Conservation (phyloP, 2,888 invertebrate genomes). For the Hololepta plana region DNA sequence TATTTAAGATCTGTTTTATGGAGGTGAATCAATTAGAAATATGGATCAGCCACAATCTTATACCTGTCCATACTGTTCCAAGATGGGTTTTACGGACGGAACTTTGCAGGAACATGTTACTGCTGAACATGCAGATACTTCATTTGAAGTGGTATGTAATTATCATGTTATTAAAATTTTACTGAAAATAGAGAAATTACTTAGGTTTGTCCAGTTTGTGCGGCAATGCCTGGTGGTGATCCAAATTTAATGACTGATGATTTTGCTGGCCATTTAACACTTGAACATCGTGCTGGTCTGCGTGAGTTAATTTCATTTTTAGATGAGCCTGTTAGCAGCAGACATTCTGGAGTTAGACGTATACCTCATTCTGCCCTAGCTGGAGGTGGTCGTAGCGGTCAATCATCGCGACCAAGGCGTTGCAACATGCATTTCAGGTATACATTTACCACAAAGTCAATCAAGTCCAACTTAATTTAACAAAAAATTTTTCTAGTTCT, state of each 20-base stretch:
- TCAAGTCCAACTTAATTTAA: slow-evolving; percentile 2
- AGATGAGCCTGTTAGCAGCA: slow-evolving; percentile 75
- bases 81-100: slow-evolving; percentile 89
- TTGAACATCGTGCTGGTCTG: slow-evolving; percentile 69
- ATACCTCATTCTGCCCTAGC: slow-evolving; percentile 46
- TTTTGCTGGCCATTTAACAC: slow-evolving; percentile 86
- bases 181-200: background rate
- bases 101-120: slow-evolving; percentile 83
- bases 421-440: slow-evolving; percentile 89
- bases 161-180: slow-evolving; percentile 1
- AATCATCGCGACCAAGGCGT: slow-evolving; percentile 49
- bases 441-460: background rate
- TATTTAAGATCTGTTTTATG: slow-evolving; percentile 73
- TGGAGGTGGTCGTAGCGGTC: slow-evolving; percentile 19
- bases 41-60: slow-evolving; percentile 89
- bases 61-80: slow-evolving; percentile 94
- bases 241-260: slow-evolving; percentile 97
- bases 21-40: slow-evolving; percentile 77
- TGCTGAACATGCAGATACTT: slow-evolving; percentile 79
- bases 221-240: slow-evolving; percentile 90
- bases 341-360: slow-evolving; percentile 58
- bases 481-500: slow-evolving; percentile 40
- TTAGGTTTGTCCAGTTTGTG: slow-evolving; percentile 96
- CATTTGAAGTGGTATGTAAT: slow-evolving; percentile 63
- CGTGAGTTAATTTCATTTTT: slow-evolving; percentile 85